Evolutionary conservation across 2,888 invertebrate species (phyloP).

Genomic region (Cepaea hortensis): DNA sequence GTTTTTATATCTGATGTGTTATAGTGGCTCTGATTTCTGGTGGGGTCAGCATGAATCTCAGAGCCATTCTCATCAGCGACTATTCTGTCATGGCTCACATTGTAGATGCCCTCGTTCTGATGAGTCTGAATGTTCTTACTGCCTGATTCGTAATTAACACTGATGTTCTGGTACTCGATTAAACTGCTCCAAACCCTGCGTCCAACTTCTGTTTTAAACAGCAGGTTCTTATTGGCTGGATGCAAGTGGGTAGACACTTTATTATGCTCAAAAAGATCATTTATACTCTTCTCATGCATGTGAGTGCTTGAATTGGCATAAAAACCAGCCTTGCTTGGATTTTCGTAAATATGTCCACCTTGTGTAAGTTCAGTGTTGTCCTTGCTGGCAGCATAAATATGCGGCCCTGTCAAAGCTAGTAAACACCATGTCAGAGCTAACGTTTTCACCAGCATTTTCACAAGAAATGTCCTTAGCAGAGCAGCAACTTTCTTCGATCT

Average conservation of each 20-base stretch:
- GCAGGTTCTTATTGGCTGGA: constrained; percentile 25
- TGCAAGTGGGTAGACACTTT: constrained; percentile 51
- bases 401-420: constrained; percentile 35
- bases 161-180: constrained; percentile 2
- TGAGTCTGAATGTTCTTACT: neutral
- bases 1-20: neutral
- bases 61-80: no score
- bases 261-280: constrained; percentile 1
- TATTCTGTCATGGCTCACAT: neutral
- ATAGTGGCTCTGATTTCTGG: neutral
- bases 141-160: neutral
- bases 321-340: neutral
- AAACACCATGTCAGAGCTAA: constrained; percentile 35
- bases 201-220: constrained; percentile 24
- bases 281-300: constrained; percentile 17
- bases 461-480: no score
- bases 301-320: constrained; percentile 6
- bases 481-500: neutral
- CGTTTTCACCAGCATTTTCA: constrained; percentile 29
- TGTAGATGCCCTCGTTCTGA: neutral
- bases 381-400: neutral
- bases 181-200: neutral
- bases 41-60: neutral
- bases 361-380: neutral
- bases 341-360: neutral